Conservation (phyloP, 2,888 invertebrate species). For the Pristionchus exspectatus region DNA sequence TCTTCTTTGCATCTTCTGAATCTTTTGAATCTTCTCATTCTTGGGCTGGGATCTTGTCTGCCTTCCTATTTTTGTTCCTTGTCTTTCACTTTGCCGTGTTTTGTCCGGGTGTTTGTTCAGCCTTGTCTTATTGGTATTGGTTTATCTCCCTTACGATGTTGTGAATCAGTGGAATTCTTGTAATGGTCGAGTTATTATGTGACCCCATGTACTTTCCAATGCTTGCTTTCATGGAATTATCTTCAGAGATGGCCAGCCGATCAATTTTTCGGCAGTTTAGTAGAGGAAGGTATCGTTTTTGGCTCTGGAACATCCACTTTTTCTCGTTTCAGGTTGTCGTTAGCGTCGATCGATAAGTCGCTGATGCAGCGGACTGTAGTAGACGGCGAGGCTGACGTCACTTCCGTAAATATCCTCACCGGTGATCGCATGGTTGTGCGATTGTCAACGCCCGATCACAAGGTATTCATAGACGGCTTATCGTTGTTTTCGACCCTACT, state of each 20-base stretch:
- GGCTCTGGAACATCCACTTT: too few species aligned
- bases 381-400: conserved; percentile 59
- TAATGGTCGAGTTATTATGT: too few species aligned
- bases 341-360: conserved; percentile 22
- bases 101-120: neutral
- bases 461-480: conserved; percentile 17
- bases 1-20: neutral
- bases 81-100: neutral
- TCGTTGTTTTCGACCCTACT: neutral
- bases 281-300: neutral
- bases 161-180: too few species aligned
- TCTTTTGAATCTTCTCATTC: neutral
- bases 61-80: neutral
- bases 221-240: neutral
- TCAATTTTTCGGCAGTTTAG: conserved; percentile 12
- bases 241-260: neutral
- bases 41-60: too few species aligned
- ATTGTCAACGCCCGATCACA: conserved; percentile 56
- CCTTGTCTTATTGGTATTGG: neutral
- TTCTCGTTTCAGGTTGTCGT: neutral
- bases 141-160: neutral
- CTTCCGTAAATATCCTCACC: conserved; percentile 65
- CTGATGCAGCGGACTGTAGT: conserved; percentile 52
- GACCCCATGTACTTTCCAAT: too few species aligned
- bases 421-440: conserved; percentile 64